Percentiles rank a stretch among this genome's conserved stretches.
These are phyloP conservation scores for Lutraria lutraria DNA, from an alignment of 2,888 invertebrate species.

Conservation along the genomic window DNA sequence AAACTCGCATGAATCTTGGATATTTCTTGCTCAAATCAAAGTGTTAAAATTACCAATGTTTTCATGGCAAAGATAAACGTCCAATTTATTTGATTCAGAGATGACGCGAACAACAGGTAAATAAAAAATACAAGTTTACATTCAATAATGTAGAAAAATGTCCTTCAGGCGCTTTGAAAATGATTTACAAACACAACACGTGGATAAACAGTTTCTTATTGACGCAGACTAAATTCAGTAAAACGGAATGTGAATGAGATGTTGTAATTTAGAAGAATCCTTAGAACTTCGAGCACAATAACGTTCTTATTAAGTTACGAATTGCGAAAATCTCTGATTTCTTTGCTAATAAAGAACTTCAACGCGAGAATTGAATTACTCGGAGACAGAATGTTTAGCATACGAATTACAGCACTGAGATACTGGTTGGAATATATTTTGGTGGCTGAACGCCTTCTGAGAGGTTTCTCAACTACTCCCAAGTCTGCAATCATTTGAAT, in stretches of 20 bases:
- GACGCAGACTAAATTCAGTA: not conserved
- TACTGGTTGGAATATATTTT: not conserved
- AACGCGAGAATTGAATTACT: constrained; percentile 33
- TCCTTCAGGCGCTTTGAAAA: not conserved
- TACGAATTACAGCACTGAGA: constrained; percentile 1
- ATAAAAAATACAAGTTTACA: not conserved
- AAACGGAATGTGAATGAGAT: not conserved
- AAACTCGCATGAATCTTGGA: not conserved
- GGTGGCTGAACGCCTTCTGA: not conserved
- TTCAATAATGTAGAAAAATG: not conserved
- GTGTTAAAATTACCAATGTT: not conserved
- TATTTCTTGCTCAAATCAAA: not conserved
- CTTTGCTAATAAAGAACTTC: constrained; percentile 32
- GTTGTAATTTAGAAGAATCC: not conserved
- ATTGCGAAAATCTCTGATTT: constrained; percentile 35
- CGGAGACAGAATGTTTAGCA: not conserved
- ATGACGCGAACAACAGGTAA: too few relatives aligned
- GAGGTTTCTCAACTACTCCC: too few relatives aligned
- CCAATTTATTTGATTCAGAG: too few relatives aligned
- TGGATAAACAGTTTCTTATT: not conserved
- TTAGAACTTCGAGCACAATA: constrained; percentile 9
- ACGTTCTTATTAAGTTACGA: constrained; percentile 35
- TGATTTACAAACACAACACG: not conserved
- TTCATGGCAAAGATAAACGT: not conserved
- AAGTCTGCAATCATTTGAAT: too few relatives aligned